A percentile compares a stretch with the other conserved stretches of the same genome.
Conservation (phyloP, 1,140 invertebrate genomes). For the Steinernema khuongi region DNA sequence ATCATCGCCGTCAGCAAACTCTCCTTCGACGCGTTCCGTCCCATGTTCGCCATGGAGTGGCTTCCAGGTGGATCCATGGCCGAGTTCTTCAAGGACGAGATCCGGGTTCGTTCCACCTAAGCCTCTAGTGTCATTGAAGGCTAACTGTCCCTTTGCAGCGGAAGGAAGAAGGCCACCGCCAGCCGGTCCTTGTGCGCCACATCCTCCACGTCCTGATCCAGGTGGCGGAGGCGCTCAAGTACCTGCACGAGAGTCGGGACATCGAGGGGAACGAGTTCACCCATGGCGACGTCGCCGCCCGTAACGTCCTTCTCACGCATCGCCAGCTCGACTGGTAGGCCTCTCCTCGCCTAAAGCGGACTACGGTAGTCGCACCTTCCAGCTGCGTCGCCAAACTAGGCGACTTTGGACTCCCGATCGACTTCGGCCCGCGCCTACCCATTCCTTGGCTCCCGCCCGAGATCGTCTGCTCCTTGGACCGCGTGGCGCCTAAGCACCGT, state of each 20-base stretch:
- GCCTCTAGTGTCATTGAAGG: too few species aligned
- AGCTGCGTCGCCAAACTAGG: constrained; percentile 51
- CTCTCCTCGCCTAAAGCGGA: neutral
- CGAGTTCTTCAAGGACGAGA: constrained; percentile 51
- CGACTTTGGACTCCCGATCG: constrained; percentile 49
- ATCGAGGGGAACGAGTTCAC: constrained; percentile 52
- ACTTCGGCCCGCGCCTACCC: constrained; percentile 50
- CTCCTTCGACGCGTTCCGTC: constrained; percentile 45
- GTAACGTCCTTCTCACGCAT: constrained; percentile 47
- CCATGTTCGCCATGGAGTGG: constrained; percentile 57
- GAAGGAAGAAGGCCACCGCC: constrained; percentile 42
- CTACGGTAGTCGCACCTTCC: neutral
- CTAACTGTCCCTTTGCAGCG: too few species aligned
- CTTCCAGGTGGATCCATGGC: constrained; percentile 49
- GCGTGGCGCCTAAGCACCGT: constrained; percentile 41
- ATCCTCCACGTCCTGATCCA: constrained; percentile 45
- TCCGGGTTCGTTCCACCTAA: constrained; percentile 35
- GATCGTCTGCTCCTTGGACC: constrained; percentile 51
- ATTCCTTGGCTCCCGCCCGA: constrained; percentile 55
- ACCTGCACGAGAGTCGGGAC: constrained; percentile 39
- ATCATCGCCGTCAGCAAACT: constrained; percentile 55
- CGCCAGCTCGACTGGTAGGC: constrained; percentile 41
- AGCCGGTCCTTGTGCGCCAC: constrained; percentile 42
- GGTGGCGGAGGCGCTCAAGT: constrained; percentile 50
- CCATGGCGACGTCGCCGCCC: constrained; percentile 50